Conservation (phyloP, 2,113 vertebrate genomes). For the Microtus oregoni region DNA sequence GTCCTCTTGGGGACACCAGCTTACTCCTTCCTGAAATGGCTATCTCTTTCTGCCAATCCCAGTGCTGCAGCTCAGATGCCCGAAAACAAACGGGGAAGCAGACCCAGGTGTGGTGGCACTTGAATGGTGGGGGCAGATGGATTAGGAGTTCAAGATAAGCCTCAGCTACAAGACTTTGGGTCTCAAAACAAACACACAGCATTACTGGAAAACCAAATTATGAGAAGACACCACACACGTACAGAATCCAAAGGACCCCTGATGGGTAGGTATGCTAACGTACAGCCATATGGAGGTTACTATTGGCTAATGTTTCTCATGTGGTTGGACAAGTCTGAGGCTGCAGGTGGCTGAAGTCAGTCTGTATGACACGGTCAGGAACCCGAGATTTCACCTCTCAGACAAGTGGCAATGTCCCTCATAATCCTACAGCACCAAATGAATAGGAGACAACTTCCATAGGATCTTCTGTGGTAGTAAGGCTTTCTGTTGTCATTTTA, state of each 20-base stretch:
- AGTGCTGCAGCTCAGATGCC: neutral
- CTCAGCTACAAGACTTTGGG: neutral
- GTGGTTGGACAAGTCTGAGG: neutral
- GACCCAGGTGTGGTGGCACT: neutral
- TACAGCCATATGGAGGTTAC: neutral
- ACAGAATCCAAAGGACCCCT: neutral
- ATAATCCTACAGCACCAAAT: neutral
- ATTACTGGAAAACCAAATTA: neutral
- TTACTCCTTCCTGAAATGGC: neutral
- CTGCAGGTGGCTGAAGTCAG: neutral
- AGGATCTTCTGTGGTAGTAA: neutral
- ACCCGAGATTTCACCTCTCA: neutral
- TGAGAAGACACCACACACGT: neutral
- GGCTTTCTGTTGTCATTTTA: neutral
- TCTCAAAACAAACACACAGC: neutral
- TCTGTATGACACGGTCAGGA: neutral
- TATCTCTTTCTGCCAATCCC: neutral
- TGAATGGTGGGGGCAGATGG: neutral
- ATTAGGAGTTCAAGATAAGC: neutral
- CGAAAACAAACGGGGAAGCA: neutral
- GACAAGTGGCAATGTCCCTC: neutral
- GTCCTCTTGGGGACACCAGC: neutral
- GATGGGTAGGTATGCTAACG: too few relatives aligned
- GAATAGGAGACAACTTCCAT: neutral
- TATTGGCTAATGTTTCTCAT: neutral